Evolutionary conservation across 2,888 invertebrate genomes (phyloP).

Genomic region (Timandra comae): DNA sequence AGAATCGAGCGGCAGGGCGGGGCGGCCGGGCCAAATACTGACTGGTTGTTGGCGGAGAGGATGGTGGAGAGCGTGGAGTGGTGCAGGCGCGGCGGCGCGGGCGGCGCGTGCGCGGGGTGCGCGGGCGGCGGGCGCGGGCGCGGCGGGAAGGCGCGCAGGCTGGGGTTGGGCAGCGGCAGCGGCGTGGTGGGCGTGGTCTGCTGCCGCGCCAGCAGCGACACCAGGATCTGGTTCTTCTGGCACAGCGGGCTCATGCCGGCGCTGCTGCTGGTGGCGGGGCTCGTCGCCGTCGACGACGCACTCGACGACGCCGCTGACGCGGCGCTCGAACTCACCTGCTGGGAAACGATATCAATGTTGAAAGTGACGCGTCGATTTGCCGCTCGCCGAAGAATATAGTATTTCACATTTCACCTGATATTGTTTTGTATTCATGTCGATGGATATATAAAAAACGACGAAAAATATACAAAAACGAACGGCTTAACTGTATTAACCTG

Average conservation of each 20-base stretch:
- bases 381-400: too few species aligned
- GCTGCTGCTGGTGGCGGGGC: slow-evolving; percentile 43
- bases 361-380: too few species aligned
- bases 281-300: slow-evolving; percentile 42
- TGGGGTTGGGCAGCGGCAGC: slow-evolving; percentile 83
- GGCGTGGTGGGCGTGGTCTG: slow-evolving; percentile 81
- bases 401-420: too few species aligned
- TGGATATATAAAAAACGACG: too few species aligned
- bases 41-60: slow-evolving; percentile 38
- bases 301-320: slow-evolving; percentile 72
- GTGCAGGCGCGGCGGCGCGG: slow-evolving; percentile 26
- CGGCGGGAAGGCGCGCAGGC: slow-evolving; percentile 55
- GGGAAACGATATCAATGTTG: too few species aligned
- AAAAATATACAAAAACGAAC: too few species aligned
- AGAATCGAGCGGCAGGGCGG: too few species aligned
- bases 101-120: slow-evolving; percentile 34
- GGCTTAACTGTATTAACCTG: slow-evolving; percentile 51
- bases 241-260: slow-evolving; percentile 81
- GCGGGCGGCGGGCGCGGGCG: slow-evolving; percentile 34
- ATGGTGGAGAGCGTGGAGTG: slow-evolving; percentile 47
- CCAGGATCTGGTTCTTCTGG: slow-evolving; percentile 91
- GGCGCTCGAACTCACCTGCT: slow-evolving; percentile 76
- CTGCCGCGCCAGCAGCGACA: slow-evolving; percentile 86
- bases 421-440: too few species aligned
- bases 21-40: slow-evolving; percentile 19